Base-by-base conservation (phyloP, 92 coral and sea anemone genomes). In the Zoanthus gigantus region DNA sequence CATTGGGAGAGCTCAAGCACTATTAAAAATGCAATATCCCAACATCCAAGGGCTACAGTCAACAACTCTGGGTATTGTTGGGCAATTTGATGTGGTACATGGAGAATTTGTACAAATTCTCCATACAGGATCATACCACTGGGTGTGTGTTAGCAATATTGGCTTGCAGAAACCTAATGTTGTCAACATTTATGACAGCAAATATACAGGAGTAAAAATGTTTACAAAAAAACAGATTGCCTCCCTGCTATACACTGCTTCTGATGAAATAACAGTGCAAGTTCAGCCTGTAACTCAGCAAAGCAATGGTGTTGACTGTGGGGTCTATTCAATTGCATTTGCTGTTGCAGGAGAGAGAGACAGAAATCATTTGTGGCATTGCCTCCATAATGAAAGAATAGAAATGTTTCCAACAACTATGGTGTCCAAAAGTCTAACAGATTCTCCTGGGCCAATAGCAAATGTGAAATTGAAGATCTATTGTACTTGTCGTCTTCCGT, bases 61-160 rank as follows among this genome's bases (percentile, higher is more conserved):
- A 6, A 71, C 88, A 34, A 73, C 71, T 44, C 15, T 84, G 17
- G 80, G 80, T 7, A 50, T 50, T 50, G 56, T 50, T 7, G 56
- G 28, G 28, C 44, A 67, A 4, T 67, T 18, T 50, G 56, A 50
- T 50, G 34, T 44, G 30, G 32, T 74, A 53, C 57, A 16, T 23
- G 7, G 30, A 15, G 83, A 86, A 44, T 86, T 86, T 57, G 73
- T 86, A n/a, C 89, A 86, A 14, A 45, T 86, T 29, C 37, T 86
- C 7, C 72, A 86, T 16, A 53, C 48, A 17, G 89, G 89, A 7
- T 50, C 57, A 1, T 34, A 12, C 37, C 89, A 86, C 46, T 86
- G 89, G 89, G 10, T 75, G 28, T 86, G 89, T 74, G 74, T 63
- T 6, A 30, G 73, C 1, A 86, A 74, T 9, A 54, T 75, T 15